These are phyloP conservation scores for Phylloscopus trochiloides DNA, from an alignment of 2,113 vertebrate species.

Conservation along the genomic window DNA sequence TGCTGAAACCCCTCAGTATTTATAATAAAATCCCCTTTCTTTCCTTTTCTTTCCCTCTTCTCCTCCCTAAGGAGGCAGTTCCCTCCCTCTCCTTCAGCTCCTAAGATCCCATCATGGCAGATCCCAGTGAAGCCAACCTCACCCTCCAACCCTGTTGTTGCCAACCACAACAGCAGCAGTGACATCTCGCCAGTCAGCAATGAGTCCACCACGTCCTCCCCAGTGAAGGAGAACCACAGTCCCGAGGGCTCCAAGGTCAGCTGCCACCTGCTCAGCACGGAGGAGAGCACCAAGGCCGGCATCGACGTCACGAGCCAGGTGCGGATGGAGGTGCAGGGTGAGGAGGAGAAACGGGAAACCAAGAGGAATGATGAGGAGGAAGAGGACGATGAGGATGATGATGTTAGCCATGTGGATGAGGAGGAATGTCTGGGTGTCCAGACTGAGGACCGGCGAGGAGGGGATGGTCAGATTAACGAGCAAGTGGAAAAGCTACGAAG, in stretches of 20 bases:
- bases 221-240: slow-evolving; percentile 86
- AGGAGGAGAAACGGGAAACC: slow-evolving; percentile 82
- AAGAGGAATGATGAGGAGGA: slow-evolving; percentile 78
- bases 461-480: slow-evolving; percentile 96
- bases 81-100: slow-evolving; percentile 88
- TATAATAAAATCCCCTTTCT: slow-evolving; percentile 27
- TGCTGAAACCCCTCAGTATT: neutral
- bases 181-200: slow-evolving; percentile 97
- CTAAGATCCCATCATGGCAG: slow-evolving; percentile 96
- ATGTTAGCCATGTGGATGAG: slow-evolving; percentile 77
- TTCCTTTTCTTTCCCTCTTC: neutral
- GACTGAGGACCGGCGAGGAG: slow-evolving; percentile 89
- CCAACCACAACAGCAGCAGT: slow-evolving; percentile 94
- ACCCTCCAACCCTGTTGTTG: slow-evolving; percentile 69
- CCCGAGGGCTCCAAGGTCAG: slow-evolving; percentile 76
- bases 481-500: slow-evolving; percentile 93
- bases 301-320: slow-evolving; percentile 87
- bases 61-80: slow-evolving; percentile 86
- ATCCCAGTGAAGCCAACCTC: slow-evolving; percentile 88
- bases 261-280: slow-evolving; percentile 73
- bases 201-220: slow-evolving; percentile 85
- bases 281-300: slow-evolving; percentile 50
- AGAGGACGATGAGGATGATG: slow-evolving; percentile 83
- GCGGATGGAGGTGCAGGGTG: slow-evolving; percentile 94
- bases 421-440: slow-evolving; percentile 84